phyloP scores from a whole-genome alignment of 1,140 invertebrate species.

The Cotesia typhae region DNA sequence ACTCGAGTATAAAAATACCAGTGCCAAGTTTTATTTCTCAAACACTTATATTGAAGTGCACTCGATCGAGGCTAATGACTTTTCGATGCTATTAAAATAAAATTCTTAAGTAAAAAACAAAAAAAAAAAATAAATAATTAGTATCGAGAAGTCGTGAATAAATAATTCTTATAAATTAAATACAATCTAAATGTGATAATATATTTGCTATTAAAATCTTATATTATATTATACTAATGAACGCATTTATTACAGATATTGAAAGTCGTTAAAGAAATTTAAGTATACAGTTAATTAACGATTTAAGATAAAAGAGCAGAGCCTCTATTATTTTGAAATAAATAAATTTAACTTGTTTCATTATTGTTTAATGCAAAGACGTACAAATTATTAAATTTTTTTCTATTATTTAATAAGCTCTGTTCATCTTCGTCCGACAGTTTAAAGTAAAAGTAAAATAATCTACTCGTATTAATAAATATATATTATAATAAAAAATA shows the following conservation, averaged over 20 bases:
- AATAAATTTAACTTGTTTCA: too few species aligned
- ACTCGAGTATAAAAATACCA: constrained; percentile 27
- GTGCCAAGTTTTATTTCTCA: constrained; percentile 30
- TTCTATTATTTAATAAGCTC: too few species aligned
- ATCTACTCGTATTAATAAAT: too few species aligned
- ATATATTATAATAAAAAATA: too few species aligned
- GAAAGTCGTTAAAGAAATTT: constrained; percentile 7
- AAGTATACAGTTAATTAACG: constrained; percentile 2
- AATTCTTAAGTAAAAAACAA: constrained; percentile 1
- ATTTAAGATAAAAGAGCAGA: neutral
- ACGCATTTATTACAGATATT: constrained; percentile 12
- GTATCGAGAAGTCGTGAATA: neutral
- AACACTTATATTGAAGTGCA: constrained; percentile 14
- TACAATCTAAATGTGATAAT: constrained; percentile 68
- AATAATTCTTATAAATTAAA: constrained; percentile 50
- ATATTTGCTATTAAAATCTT: constrained; percentile 64
- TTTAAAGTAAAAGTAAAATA: too few species aligned
- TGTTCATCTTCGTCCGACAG: too few species aligned
- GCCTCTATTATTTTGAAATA: too few species aligned
- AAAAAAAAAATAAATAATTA: neutral
- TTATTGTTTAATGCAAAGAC: too few species aligned
- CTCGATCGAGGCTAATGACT: constrained; percentile 30
- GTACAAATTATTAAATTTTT: too few species aligned
- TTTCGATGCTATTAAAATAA: neutral
- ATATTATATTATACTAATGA: constrained; percentile 35